Percentiles rank a stretch among this genome's conserved stretches.
Conservation (phyloP, 2,888 invertebrate species). For the Halictus quadricinctus region DNA sequence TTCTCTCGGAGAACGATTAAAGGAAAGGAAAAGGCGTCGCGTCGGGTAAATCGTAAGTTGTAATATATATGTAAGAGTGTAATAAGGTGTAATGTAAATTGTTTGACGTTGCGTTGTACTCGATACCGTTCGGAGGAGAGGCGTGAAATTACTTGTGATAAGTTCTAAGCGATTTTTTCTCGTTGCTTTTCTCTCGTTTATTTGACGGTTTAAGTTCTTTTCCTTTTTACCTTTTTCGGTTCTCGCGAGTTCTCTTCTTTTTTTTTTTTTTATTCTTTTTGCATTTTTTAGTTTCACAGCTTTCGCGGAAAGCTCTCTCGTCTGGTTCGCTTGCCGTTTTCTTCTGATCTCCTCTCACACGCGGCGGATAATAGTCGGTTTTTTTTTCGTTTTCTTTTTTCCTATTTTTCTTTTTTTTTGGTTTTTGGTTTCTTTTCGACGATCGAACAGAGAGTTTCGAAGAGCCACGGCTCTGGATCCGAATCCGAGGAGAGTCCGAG, state of each 20-base stretch:
- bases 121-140: constrained; percentile 31
- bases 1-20: constrained; percentile 21
- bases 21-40: constrained; percentile 19
- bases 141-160: constrained; percentile 28
- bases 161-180: not conserved
- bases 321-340: constrained; percentile 19
- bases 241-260: not conserved
- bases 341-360: not conserved
- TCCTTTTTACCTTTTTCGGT: not conserved
- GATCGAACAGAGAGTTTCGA: constrained; percentile 7
- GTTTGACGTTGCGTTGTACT: constrained; percentile 39
- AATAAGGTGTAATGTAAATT: constrained; percentile 44
- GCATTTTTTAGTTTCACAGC: not conserved
- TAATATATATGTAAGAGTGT: constrained; percentile 51
- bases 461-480: not conserved
- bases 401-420: not conserved
- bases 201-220: constrained; percentile 2
- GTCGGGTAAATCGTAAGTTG: constrained; percentile 49
- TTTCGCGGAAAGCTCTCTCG: constrained; percentile 34
- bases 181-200: not conserved
- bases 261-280: not conserved
- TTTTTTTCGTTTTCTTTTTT: not conserved
- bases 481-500: not conserved
- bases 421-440: not conserved
- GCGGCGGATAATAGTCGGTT: not conserved